Evolutionary conservation across 2,888 invertebrate genomes (phyloP).

Genomic region (Brachypterus glaber): DNA sequence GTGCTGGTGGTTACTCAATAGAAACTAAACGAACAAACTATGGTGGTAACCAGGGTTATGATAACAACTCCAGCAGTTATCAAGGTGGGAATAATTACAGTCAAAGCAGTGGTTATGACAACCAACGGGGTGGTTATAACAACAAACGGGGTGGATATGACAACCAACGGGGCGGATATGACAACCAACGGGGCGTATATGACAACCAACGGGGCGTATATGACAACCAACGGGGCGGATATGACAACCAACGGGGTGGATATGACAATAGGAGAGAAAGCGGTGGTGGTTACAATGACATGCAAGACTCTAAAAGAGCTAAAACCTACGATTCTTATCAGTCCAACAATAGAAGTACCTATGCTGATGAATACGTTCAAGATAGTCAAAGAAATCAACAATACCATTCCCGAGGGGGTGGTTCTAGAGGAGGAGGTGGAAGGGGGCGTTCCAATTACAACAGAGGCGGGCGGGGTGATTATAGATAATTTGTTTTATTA

Average conservation of each 20-base stretch:
- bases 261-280: slow-evolving; percentile 33
- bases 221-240: slow-evolving; percentile 34
- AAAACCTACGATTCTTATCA: slow-evolving; percentile 40
- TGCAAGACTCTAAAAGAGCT: slow-evolving; percentile 33
- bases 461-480: slow-evolving; percentile 29
- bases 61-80: slow-evolving; percentile 23
- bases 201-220: slow-evolving; percentile 40
- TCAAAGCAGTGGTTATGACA: slow-evolving; percentile 30
- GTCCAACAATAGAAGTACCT: slow-evolving; percentile 34
- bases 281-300: slow-evolving; percentile 13
- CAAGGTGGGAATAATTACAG: slow-evolving; percentile 19
- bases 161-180: slow-evolving; percentile 25
- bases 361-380: slow-evolving; percentile 41
- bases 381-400: slow-evolving; percentile 39
- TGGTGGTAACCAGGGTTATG: slow-evolving; percentile 16
- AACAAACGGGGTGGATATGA: slow-evolving; percentile 30
- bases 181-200: slow-evolving; percentile 25
- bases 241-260: slow-evolving; percentile 38
- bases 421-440: slow-evolving; percentile 23
- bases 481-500: background rate
- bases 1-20: slow-evolving; percentile 24
- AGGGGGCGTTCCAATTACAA: slow-evolving; percentile 36
- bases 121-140: slow-evolving; percentile 40
- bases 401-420: slow-evolving; percentile 30
- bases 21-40: slow-evolving; percentile 13